Percentiles rank a stretch among this genome's conserved stretches.
Evolutionary conservation across 2,797 vertebrate genomes (phyloP).

Genomic region (Vireo griseus): DNA sequence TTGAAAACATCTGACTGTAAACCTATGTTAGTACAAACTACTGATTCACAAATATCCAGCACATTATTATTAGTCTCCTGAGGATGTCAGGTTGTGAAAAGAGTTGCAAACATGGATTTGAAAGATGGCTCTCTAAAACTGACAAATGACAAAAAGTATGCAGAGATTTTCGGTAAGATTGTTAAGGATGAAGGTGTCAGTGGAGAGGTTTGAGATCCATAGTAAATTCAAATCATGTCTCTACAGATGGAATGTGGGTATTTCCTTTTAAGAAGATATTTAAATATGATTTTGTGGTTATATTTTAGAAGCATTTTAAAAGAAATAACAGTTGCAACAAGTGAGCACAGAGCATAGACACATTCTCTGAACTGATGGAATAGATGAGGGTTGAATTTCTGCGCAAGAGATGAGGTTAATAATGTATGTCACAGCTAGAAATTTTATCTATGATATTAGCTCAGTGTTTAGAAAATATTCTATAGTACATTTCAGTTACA

Average conservation of each 20-base stretch:
- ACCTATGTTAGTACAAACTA: not conserved
- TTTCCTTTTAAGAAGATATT: not conserved
- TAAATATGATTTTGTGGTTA: not conserved
- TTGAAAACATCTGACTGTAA: not conserved
- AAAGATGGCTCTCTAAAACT: constrained; percentile 20
- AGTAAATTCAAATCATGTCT: not conserved
- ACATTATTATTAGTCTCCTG: not conserved
- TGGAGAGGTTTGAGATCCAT: not conserved
- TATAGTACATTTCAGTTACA: not conserved
- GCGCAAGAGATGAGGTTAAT: not conserved
- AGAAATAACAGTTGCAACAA: not conserved
- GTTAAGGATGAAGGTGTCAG: not conserved
- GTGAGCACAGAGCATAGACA: not conserved
- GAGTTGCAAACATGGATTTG: not conserved
- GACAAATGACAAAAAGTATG: not conserved
- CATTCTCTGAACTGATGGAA: not conserved
- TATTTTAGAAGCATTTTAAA: not conserved
- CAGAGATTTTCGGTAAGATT: not conserved
- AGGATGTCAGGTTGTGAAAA: not conserved
- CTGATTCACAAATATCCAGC: not conserved
- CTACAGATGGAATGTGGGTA: not conserved
- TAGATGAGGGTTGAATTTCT: not conserved
- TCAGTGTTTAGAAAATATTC: not conserved
- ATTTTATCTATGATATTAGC: not conserved
- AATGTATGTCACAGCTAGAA: not conserved